phyloP scores from a whole-genome alignment of 2,888 invertebrate species.

The Lissonota sp. region DNA sequence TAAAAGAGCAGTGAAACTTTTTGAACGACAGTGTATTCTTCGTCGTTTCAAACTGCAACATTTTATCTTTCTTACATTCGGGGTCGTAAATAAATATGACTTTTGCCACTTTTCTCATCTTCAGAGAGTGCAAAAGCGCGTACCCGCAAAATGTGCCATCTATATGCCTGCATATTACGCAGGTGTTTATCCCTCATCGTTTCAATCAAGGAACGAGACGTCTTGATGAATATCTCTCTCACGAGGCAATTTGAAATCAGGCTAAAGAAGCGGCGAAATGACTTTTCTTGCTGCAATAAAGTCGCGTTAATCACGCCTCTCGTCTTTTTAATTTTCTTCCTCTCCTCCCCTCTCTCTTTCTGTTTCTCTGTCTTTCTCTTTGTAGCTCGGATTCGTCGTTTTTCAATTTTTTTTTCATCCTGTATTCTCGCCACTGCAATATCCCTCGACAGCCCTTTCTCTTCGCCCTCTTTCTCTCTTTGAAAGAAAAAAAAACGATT shows the following conservation, averaged over 20 bases:
- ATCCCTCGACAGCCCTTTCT: neutral
- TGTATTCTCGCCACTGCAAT: too few species aligned
- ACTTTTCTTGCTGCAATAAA: constrained; percentile 62
- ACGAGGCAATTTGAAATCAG: constrained; percentile 56
- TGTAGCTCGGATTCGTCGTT: constrained; percentile 23
- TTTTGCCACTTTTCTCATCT: constrained; percentile 10
- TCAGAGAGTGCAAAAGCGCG: too few species aligned
- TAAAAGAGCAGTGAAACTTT: too few species aligned
- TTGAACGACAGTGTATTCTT: too few species aligned
- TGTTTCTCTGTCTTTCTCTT: neutral
- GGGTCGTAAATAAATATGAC: neutral
- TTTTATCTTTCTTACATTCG: constrained; percentile 10
- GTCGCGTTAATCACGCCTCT: constrained; percentile 62
- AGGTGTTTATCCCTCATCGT: constrained; percentile 27
- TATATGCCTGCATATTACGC: neutral
- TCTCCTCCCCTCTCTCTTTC: neutral
- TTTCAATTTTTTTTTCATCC: constrained; percentile 25
- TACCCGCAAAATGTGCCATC: neutral
- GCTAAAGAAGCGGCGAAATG: constrained; percentile 56
- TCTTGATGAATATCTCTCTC: constrained; percentile 55
- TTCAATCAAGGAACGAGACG: constrained; percentile 61
- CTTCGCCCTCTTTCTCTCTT: neutral
- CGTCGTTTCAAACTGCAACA: neutral
- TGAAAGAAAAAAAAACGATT: constrained; percentile 55
- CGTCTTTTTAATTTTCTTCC: constrained; percentile 53